Evolutionary conservation across 1,140 invertebrate genomes (phyloP).

Genomic region (Proctacanthus coquilletti): DNA sequence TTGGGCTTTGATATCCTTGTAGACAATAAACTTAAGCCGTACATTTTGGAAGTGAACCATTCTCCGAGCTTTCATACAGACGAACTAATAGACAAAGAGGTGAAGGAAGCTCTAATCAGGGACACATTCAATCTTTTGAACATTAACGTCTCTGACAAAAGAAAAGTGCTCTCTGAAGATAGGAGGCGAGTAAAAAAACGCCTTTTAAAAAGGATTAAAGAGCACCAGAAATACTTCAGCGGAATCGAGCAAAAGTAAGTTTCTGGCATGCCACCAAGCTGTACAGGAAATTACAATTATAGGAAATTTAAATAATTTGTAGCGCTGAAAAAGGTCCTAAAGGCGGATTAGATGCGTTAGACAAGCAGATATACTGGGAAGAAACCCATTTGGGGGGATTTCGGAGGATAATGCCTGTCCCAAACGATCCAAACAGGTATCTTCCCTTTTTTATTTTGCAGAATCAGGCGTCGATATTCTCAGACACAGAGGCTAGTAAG

Average conservation of each 20-base stretch:
- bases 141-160: slow-evolving; percentile 61
- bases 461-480: slow-evolving; percentile 50
- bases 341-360: background rate
- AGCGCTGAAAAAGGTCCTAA: slow-evolving; percentile 1
- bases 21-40: slow-evolving; percentile 71
- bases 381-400: slow-evolving; percentile 61
- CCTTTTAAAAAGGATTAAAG: slow-evolving; percentile 36
- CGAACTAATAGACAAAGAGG: slow-evolving; percentile 61
- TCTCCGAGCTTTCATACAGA: slow-evolving; percentile 85
- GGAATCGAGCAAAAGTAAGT: too few species aligned
- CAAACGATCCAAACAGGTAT: slow-evolving; percentile 16
- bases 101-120: slow-evolving; percentile 65
- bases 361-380: slow-evolving; percentile 65
- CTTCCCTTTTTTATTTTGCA: slow-evolving; percentile 42
- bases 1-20: slow-evolving; percentile 77
- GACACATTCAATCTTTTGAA: slow-evolving; percentile 76
- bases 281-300: too few species aligned
- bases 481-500: slow-evolving; percentile 51
- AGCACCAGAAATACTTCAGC: background rate
- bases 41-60: slow-evolving; percentile 78
- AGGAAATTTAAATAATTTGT: too few species aligned
- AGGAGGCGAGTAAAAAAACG: slow-evolving; percentile 46
- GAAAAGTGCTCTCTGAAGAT: slow-evolving; percentile 56
- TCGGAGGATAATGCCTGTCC: slow-evolving; percentile 25
- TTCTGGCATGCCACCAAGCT: too few species aligned